These are phyloP conservation scores for Clitarchus hookeri DNA, from an alignment of 2,888 invertebrate genomes.

Conservation along the genomic window DNA sequence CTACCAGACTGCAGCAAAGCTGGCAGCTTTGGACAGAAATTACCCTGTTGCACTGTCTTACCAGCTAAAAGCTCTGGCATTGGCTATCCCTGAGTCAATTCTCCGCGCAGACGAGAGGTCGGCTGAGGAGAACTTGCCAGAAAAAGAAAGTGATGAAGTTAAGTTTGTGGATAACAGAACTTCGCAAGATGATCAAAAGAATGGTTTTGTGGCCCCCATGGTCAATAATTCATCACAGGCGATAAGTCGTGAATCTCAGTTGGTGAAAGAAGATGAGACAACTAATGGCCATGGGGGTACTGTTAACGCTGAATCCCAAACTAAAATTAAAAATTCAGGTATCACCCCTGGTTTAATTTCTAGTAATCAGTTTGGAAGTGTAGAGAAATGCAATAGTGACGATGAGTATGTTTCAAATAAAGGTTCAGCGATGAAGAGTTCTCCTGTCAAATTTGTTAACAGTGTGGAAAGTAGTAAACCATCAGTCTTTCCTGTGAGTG, in stretches of 20 bases:
- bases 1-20: conserved; percentile 56
- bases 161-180: not conserved
- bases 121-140: not conserved
- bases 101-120: not conserved
- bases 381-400: not conserved
- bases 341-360: not conserved
- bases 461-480: not conserved
- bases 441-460: not conserved
- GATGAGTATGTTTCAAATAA: not conserved
- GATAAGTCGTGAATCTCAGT: no score
- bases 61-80: conserved; percentile 53
- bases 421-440: not conserved
- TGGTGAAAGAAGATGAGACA: not conserved
- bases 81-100: conserved; percentile 43
- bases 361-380: not conserved
- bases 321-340: not conserved
- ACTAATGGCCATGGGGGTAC: no score
- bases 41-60: conserved; percentile 54
- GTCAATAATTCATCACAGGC: not conserved
- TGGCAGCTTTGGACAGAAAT: conserved; percentile 55
- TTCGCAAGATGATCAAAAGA: not conserved
- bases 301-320: not conserved
- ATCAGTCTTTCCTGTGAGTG: no score
- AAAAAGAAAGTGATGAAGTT: not conserved
- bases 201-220: not conserved